Base-by-base conservation (phyloP, 1,140 invertebrate species). In the Arctopsyche grandis region DNA sequence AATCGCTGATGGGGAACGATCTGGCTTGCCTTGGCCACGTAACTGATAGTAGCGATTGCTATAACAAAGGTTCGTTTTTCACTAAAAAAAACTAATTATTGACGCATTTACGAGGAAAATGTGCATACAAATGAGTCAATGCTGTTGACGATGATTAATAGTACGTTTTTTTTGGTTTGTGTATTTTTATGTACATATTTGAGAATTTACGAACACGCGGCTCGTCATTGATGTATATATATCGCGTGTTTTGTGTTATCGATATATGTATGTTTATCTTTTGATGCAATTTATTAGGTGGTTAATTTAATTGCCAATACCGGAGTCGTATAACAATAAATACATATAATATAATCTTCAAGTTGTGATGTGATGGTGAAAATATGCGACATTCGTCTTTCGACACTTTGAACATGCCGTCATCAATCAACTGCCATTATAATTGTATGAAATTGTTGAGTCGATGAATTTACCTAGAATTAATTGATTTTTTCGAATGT, bases 221-320 rank as follows among this genome's bases (percentile, higher is more conserved):
- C 14, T 38, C 56, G 56, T 60, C 56, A 60, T 60, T 60, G 56
- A 21, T 16, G 16, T 60, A 16, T 56, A n/a, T n/a, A n/a, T 38
- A 60, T 60, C 56, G 56, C 56, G 56, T 60, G 56, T 19, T 1
- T 19, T 9, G 56, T 16, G 56, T 16, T 60, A 60, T 60, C 56
- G 56, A 19, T 19, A 60, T 16, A 60, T 16, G 19, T n/a, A n/a
- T n/a, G n/a, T n/a, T 60, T 16, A 9, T 60, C 19, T 10, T 19
- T 60, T 7, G 29, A 38, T n/a, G 56, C 56, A 60, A n/a, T 60
- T 60, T 60, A 60, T 60, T 16, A 21, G 1, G 9, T 9, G 16
- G 56, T 60, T 60, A 60, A 60, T 60, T 60, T 60, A 60, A 60
- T 60, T 60, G 56, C n/a, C 56, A 19, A 60, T 60, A 60, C 9